Evolutionary conservation across 2,797 vertebrate genomes (phyloP).

Genomic region (Eulemur mongoz): DNA sequence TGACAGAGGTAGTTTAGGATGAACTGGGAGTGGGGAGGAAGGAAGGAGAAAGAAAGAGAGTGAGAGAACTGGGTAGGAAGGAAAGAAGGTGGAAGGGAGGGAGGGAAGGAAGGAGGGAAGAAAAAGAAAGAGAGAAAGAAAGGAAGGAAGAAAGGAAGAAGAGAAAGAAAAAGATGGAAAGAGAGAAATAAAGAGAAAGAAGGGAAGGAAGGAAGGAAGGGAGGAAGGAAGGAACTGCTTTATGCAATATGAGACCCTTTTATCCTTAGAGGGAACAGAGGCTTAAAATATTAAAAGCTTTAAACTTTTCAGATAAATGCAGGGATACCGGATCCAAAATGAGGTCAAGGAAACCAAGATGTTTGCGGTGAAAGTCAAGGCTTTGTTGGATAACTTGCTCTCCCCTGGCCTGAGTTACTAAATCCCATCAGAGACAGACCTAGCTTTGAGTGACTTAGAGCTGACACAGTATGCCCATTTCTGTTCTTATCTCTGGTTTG

Average conservation of each 20-base stretch:
- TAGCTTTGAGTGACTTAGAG: background rate
- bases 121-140: background rate
- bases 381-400: background rate
- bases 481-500: background rate
- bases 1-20: background rate
- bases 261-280: background rate
- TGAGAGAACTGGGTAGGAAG: no score
- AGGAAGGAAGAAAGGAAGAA: background rate
- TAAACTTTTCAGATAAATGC: background rate
- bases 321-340: background rate
- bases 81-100: background rate
- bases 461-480: background rate
- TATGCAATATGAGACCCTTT: background rate
- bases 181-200: no score
- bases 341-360: conserved; percentile 14
- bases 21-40: no score
- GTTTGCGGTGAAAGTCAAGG: background rate
- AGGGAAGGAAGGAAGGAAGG: background rate
- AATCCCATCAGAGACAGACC: background rate
- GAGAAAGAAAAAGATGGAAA: rapidly evolving
- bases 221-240: background rate
- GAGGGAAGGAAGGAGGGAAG: background rate
- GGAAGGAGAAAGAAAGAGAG: background rate
- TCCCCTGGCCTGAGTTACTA: background rate
- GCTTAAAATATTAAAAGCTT: conserved; percentile 37